Percentiles rank a stretch among this genome's conserved stretches.
Evolutionary conservation across 2,888 invertebrate genomes (phyloP).

Genomic region (Incurvaria masculella): DNA sequence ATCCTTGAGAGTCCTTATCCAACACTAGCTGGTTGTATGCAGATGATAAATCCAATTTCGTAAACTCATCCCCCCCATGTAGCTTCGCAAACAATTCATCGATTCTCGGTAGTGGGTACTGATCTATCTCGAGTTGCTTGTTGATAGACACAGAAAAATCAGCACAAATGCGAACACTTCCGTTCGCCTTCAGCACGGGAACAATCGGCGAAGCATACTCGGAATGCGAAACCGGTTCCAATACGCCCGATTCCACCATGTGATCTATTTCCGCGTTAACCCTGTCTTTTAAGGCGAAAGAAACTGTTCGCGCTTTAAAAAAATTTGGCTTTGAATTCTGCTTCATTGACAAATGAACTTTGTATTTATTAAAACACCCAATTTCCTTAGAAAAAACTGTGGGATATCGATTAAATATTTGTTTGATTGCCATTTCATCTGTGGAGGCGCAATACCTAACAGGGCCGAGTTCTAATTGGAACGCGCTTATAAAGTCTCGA

Average conservation of each 20-base stretch:
- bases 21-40: conserved; percentile 15
- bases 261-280: neutral
- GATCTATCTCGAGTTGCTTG: conserved; percentile 12
- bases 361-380: no score
- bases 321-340: no score
- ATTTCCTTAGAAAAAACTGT: no score
- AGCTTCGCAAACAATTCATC: conserved; percentile 19
- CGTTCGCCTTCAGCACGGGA: conserved; percentile 14
- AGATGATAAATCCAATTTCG: conserved; percentile 14
- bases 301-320: no score
- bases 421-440: no score
- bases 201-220: no score
- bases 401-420: no score
- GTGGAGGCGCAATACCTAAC: no score
- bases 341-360: no score
- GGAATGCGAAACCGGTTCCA: neutral
- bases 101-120: conserved; percentile 18
- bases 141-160: conserved; percentile 19
- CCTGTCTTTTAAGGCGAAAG: no score
- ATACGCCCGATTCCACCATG: neutral
- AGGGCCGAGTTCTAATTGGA: no score
- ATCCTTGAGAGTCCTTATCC: conserved; percentile 11
- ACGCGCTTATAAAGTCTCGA: no score
- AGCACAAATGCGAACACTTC: conserved; percentile 16
- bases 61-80: conserved; percentile 14